Conservation (phyloP, 37 sponge, comb jelly and placozoan genomes). For the Spongia lamella region DNA sequence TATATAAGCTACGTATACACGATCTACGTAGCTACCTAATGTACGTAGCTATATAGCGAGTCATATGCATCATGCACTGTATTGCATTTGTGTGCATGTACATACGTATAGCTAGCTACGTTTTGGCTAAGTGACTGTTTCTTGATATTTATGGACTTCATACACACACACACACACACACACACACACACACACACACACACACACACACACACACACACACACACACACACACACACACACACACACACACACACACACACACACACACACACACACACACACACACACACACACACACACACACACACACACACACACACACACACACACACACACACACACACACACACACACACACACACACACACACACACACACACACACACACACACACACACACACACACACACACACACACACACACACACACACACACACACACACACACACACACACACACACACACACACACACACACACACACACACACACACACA, state of each 20-base stretch:
- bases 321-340: background rate
- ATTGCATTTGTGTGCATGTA: too few relatives aligned
- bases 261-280: conserved; percentile 10
- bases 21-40: too few relatives aligned
- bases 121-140: too few relatives aligned
- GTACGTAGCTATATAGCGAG: too few relatives aligned
- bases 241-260: conserved; percentile 17
- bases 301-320: conserved; percentile 13
- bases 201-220: conserved; percentile 3
- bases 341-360: background rate
- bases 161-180: background rate
- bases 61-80: too few relatives aligned
- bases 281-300: conserved; percentile 13
- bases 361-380: background rate
- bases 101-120: too few relatives aligned
- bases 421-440: conserved; percentile 2
- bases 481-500: too few relatives aligned
- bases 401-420: background rate
- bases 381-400: background rate
- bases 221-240: conserved; percentile 19
- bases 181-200: background rate
- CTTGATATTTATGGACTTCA: too few relatives aligned
- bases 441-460: background rate
- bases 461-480: conserved; percentile 11
- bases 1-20: too few relatives aligned